Conservation (phyloP, 2,888 invertebrate species). For the Eupithecia exiguata region DNA sequence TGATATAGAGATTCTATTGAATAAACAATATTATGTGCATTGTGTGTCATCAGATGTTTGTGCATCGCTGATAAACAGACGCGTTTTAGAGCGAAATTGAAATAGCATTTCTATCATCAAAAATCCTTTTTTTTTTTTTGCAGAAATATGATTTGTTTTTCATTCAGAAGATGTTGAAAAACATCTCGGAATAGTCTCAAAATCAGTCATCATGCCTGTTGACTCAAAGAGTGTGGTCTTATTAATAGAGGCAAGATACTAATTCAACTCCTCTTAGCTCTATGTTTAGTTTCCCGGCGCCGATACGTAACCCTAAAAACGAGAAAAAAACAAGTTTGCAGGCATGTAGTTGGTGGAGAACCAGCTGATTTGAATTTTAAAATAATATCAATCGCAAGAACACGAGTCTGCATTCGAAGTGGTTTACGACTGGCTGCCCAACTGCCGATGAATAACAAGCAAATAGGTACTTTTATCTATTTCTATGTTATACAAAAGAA, state of each 20-base stretch:
- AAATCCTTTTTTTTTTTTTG: no score
- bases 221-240: background rate
- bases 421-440: slow-evolving; percentile 23
- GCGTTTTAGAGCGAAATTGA: no score
- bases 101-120: no score
- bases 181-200: no score
- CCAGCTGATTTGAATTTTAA: slow-evolving; percentile 42
- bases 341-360: slow-evolving; percentile 33
- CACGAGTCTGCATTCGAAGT: slow-evolving; percentile 24
- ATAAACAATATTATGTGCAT: no score
- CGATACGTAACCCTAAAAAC: slow-evolving; percentile 8
- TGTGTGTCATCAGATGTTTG: no score
- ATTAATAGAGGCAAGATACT: background rate
- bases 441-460: background rate
- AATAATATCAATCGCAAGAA: slow-evolving; percentile 36
- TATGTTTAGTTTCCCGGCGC: background rate
- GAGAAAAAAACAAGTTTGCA: slow-evolving; percentile 27
- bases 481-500: background rate
- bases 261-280: background rate
- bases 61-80: no score
- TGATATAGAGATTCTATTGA: no score
- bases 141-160: no score
- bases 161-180: no score
- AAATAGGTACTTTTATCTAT: slow-evolving; percentile 5
- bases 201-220: no score